Evolutionary conservation across 2,113 vertebrate species (phyloP).

Genomic region (Epinephelus cyanopodus): DNA sequence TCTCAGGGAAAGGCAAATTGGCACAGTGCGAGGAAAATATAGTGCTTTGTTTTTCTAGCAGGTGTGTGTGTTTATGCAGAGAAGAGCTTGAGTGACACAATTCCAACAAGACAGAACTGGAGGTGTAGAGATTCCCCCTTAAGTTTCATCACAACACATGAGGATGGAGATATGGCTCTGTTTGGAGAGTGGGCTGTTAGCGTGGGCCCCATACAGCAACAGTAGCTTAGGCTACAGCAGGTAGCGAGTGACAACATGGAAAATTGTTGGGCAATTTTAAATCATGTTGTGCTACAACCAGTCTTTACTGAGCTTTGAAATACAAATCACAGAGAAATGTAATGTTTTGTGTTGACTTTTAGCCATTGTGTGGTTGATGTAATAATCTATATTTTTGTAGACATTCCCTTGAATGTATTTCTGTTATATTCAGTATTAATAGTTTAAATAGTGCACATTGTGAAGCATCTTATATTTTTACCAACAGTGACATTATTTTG

Average conservation of each 20-base stretch:
- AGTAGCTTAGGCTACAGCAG: conserved; percentile 64
- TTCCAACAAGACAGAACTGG: conserved; percentile 62
- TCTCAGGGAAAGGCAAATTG: conserved; percentile 46
- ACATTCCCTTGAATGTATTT: background rate
- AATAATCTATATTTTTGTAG: background rate
- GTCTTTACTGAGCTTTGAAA: background rate
- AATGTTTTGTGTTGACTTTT: background rate
- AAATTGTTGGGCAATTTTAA: background rate
- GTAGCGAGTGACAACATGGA: conserved; percentile 36
- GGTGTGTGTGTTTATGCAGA: conserved; percentile 35
- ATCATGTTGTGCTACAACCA: background rate
- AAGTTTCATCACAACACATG: conserved; percentile 45
- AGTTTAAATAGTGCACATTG: background rate
- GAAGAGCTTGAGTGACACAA: conserved; percentile 35
- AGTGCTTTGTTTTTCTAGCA: conserved; percentile 63
- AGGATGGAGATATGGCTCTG: conserved; percentile 51
- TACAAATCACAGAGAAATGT: background rate
- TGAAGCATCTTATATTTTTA: background rate
- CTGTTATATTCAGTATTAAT: background rate
- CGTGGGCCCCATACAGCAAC: conserved; percentile 63
- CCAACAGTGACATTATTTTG: background rate
- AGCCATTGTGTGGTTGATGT: background rate
- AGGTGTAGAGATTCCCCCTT: conserved; percentile 36
- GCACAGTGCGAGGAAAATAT: conserved; percentile 27
- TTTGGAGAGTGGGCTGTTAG: conserved; percentile 45